Evolutionary conservation across 2,113 vertebrate species (phyloP), one percentile per base, ranked within the genome.

Genomic region (Brachypteracias leptosomus): DNA sequence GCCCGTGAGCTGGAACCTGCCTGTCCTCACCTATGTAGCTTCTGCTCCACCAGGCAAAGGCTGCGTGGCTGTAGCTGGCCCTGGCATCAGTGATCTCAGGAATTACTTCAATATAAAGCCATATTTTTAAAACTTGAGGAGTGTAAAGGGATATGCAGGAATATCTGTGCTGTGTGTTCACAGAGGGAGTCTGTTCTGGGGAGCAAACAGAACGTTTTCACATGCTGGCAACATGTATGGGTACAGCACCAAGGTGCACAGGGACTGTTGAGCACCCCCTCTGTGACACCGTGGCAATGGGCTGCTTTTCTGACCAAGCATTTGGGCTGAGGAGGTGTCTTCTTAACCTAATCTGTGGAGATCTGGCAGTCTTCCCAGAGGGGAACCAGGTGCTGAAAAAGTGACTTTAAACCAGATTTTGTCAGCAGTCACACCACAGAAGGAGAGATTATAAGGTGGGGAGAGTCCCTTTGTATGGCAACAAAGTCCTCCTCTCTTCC

Each of bases 401-500:
- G 47, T 22, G 31, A 94, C 33, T 71, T 57, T 7, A 76, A 77
- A 82, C 75, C 75, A 88, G 75, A 49, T 83, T 75, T 83, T 85
- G 72, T 57, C 65, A 84, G 57, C 38, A 66, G 80, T 96, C 68
- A 57, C 72, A 81, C 11, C 13, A 51, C 55, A 78, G 59, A 67
- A 52, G 44, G 44, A 29, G 46, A 68, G 19, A 65, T 86, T 77
- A 44, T 51, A 59, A 88, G 52, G 79, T 84, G 47, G 44, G 18
- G 44, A 67, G 42, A 75, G 14, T 59, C 76, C 77, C 35, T 89
- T 82, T 75, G 74, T 73, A 59, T 24, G 54, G 84, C 66, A 80
- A 77, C 85, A 83, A 83, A 88, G 46, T 33, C 88, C 75, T 80
- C 65, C 88, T 67, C 5, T 95, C 92, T 88, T 72, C 82, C 82